Evolutionary conservation across 1,140 invertebrate species (phyloP).

Genomic region (Mylabris phalerata): DNA sequence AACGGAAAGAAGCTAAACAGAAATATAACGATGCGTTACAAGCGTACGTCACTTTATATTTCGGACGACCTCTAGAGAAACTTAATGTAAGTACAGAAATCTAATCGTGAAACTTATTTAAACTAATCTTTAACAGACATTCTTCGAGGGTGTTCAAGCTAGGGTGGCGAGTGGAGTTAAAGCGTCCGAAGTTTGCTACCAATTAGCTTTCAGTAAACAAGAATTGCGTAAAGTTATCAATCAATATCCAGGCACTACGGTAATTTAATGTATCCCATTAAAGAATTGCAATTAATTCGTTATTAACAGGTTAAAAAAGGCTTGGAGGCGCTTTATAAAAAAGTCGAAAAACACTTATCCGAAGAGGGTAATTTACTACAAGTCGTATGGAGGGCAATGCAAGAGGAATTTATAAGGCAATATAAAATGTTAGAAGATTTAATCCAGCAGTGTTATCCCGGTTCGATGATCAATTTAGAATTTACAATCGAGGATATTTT

Average conservation of each 20-base stretch:
- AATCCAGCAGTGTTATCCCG: constrained; percentile 94
- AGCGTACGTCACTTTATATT: constrained; percentile 89
- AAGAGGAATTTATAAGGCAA: constrained; percentile 97
- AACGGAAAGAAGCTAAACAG: constrained; percentile 86
- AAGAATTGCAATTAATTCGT: not conserved
- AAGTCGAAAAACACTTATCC: constrained; percentile 94
- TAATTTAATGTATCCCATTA: constrained; percentile 11
- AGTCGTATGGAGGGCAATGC: constrained; percentile 98
- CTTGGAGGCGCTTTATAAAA: constrained; percentile 90
- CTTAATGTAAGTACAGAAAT: constrained; percentile 62
- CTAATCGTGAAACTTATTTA: not conserved
- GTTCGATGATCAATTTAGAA: constrained; percentile 88
- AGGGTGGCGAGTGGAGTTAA: constrained; percentile 90
- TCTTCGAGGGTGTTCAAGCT: constrained; percentile 91
- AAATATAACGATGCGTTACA: constrained; percentile 86
- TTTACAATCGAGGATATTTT: constrained; percentile 96
- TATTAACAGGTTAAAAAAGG: constrained; percentile 76
- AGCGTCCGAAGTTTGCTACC: constrained; percentile 96
- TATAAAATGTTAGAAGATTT: constrained; percentile 91
- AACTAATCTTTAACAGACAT: constrained; percentile 57
- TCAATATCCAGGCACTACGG: constrained; percentile 88
- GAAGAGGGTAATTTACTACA: constrained; percentile 93
- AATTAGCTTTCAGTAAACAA: constrained; percentile 95
- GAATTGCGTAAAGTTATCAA: constrained; percentile 92
- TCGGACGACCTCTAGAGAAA: constrained; percentile 93